phyloP scores from a whole-genome alignment of 2,888 invertebrate genomes.

The Oithona nana region DNA sequence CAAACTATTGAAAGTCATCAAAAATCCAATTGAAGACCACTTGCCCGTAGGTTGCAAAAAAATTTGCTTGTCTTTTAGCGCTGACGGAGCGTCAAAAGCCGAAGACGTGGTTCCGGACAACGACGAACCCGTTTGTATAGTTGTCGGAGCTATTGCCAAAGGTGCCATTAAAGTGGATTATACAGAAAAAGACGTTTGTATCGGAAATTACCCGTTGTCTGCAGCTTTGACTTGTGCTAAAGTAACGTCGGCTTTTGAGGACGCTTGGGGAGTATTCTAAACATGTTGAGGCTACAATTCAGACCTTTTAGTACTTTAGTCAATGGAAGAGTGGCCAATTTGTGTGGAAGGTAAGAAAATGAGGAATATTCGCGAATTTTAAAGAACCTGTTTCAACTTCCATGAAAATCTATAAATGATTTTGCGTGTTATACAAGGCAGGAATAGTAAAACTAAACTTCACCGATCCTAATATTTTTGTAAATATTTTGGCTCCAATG shows the following conservation, averaged over 20 bases:
- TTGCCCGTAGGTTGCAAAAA: constrained; percentile 83
- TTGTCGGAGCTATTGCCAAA: constrained; percentile 93
- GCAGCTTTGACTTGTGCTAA: constrained; percentile 92
- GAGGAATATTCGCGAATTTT: too few species aligned
- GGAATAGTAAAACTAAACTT: too few species aligned
- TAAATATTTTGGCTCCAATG: too few species aligned
- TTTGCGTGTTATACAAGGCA: too few species aligned
- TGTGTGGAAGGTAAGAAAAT: too few species aligned
- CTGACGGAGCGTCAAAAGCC: constrained; percentile 47
- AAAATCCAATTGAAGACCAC: constrained; percentile 85
- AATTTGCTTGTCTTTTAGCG: constrained; percentile 69
- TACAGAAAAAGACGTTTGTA: constrained; percentile 68
- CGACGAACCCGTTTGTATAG: constrained; percentile 66
- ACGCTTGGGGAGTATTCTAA: constrained; percentile 61
- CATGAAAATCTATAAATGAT: too few species aligned
- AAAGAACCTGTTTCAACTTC: too few species aligned
- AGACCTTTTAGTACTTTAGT: too few species aligned
- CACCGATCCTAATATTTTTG: too few species aligned
- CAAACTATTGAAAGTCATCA: constrained; percentile 82
- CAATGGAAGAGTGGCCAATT: too few species aligned
- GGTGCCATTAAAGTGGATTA: constrained; percentile 63
- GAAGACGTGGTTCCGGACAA: constrained; percentile 54
- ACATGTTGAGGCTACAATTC: too few species aligned
- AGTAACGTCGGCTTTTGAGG: constrained; percentile 81
- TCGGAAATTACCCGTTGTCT: constrained; percentile 89